Percentiles rank a stretch among this genome's conserved stretches.
phyloP scores from a whole-genome alignment of 2,888 invertebrate genomes.

The Prosapia bicincta region DNA sequence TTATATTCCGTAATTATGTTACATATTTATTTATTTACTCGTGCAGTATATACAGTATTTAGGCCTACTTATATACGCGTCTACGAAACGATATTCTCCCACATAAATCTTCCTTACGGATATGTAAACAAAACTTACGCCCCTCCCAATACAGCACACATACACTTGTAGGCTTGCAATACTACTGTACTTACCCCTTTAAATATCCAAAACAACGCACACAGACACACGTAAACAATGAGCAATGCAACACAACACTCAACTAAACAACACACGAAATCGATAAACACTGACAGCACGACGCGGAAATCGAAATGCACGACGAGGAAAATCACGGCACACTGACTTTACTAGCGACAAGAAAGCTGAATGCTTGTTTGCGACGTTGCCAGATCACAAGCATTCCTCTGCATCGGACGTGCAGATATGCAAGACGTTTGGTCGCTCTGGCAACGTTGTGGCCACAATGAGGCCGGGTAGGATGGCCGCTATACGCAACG shows the following conservation, averaged over 20 bases:
- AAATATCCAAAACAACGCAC: neutral
- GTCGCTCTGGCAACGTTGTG: neutral
- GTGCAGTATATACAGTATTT: too few relatives aligned
- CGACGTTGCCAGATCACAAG: neutral
- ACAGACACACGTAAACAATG: neutral
- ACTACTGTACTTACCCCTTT: neutral
- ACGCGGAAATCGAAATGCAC: too few relatives aligned
- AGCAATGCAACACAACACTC: neutral
- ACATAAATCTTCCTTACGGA: too few relatives aligned
- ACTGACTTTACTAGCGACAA: neutral
- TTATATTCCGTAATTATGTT: too few relatives aligned
- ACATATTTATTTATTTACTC: too few relatives aligned
- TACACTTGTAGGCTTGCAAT: too few relatives aligned
- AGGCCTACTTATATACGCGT: too few relatives aligned
- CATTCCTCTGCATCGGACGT: neutral
- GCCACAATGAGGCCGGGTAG: neutral
- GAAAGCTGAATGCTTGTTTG: neutral
- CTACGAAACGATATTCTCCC: too few relatives aligned
- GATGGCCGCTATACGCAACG: neutral
- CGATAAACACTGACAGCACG: too few relatives aligned
- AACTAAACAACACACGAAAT: neutral
- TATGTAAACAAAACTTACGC: too few relatives aligned
- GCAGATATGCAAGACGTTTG: neutral
- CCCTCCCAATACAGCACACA: too few relatives aligned
- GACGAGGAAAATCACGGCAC: neutral